Evolutionary conservation across 2,888 invertebrate genomes (phyloP).

Genomic region (Dyspetes luteomarginatus): DNA sequence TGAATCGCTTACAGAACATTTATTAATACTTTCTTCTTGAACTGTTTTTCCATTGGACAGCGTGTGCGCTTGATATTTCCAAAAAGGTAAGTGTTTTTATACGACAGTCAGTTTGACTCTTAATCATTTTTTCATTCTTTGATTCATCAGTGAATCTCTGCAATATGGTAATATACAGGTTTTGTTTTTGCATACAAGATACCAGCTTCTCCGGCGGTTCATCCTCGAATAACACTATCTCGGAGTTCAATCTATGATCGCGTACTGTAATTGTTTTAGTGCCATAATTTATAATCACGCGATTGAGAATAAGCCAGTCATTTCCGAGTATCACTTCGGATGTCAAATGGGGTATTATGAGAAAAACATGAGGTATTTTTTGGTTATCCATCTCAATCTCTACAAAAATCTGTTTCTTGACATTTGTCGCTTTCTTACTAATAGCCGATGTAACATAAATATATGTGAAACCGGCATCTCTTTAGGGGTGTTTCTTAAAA

Average conservation of each 20-base stretch:
- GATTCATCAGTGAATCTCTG: neutral
- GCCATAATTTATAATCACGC: conserved; percentile 23
- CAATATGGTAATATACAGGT: neutral
- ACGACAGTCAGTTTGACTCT: neutral
- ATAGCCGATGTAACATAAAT: conserved; percentile 19
- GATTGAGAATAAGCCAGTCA: conserved; percentile 29
- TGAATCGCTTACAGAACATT: neutral
- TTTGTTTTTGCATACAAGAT: neutral
- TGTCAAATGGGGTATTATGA: conserved; percentile 17
- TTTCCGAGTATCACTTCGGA: conserved; percentile 35
- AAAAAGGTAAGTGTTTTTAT: neutral
- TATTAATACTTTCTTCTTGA: neutral
- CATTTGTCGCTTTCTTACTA: conserved; percentile 23
- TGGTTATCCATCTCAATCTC: conserved; percentile 46
- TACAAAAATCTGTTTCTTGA: conserved; percentile 52
- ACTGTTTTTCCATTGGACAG: neutral
- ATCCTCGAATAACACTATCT: conserved; percentile 24
- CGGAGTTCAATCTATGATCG: neutral
- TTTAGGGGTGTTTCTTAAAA: neutral
- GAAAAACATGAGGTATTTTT: conserved; percentile 2
- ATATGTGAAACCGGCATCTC: conserved; percentile 38
- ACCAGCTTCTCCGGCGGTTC: conserved; percentile 16
- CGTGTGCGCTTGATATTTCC: neutral
- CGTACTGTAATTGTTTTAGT: neutral
- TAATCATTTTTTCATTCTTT: neutral